Percentiles rank a stretch among this genome's conserved stretches.
Evolutionary conservation across 92 coral and sea anemone species (phyloP).

Genomic region (Bergia puertoricense): DNA sequence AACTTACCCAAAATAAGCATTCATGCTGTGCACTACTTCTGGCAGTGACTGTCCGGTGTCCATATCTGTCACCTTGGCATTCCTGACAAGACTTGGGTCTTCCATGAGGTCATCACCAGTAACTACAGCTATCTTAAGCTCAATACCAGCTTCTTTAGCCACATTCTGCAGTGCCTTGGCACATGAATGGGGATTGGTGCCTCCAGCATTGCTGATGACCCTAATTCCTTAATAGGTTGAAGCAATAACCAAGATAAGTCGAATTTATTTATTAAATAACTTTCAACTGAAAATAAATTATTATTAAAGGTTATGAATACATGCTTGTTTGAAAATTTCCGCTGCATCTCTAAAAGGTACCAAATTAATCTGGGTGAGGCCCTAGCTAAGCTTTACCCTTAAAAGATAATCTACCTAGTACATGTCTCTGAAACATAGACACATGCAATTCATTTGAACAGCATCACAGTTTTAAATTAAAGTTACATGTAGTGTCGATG

Average conservation of each 20-base stretch:
- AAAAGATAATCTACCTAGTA: no score
- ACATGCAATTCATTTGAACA: no score
- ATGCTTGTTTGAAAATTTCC: no score
- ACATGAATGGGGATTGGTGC: conserved; percentile 94
- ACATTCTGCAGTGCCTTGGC: conserved; percentile 78
- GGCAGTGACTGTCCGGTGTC: conserved; percentile 76
- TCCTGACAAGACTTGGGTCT: conserved; percentile 58
- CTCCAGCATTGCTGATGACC: conserved; percentile 97
- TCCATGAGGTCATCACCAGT: conserved; percentile 89
- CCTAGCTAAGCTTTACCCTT: no score
- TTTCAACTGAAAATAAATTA: no score
- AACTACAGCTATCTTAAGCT: conserved; percentile 88
- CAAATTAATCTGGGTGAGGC: no score
- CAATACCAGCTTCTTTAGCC: conserved; percentile 72
- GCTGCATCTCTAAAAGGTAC: no score
- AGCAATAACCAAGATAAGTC: background rate
- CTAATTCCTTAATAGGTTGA: conserved; percentile 69
- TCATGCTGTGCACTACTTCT: conserved; percentile 82
- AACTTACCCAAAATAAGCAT: conserved; percentile 92
- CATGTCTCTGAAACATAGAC: no score
- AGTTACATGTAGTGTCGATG: no score
- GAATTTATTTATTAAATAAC: no score
- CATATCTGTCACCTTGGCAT: conserved; percentile 74
- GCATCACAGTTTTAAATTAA: no score
- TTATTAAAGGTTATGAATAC: no score